phyloP scores from a whole-genome alignment of 2,113 vertebrate genomes.

The Microcebus griseorufus region DNA sequence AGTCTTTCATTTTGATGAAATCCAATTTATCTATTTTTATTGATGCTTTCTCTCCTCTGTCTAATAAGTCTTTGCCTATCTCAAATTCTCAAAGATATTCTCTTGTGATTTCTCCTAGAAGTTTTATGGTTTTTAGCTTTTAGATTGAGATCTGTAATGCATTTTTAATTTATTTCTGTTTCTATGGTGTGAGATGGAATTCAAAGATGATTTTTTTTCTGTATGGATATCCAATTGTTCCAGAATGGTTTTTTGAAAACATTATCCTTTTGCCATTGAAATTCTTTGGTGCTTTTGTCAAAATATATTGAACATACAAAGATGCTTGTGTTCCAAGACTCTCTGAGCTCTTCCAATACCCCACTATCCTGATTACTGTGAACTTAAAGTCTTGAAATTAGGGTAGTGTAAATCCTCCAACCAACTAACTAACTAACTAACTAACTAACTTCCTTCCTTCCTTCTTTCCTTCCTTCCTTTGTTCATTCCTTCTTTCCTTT shows the following conservation, averaged over 20 bases:
- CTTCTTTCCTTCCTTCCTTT: background rate
- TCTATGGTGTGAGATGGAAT: background rate
- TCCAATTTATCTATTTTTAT: background rate
- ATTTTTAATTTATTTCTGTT: conserved; percentile 14
- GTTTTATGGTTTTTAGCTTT: background rate
- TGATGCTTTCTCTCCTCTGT: background rate
- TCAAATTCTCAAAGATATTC: background rate
- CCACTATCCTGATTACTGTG: background rate
- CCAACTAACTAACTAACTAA: too few species aligned
- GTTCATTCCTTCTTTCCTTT: too few species aligned
- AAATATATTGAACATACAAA: background rate
- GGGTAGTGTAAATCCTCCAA: background rate
- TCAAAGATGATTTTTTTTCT: conserved; percentile 27
- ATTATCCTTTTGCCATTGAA: background rate
- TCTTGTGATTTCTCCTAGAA: background rate
- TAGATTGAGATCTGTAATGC: background rate
- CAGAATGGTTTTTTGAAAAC: conserved; percentile 27
- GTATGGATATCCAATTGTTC: background rate
- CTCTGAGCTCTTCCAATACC: background rate
- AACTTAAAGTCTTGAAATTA: background rate
- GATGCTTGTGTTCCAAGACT: background rate
- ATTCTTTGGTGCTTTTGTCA: background rate
- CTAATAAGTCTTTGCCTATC: conserved; percentile 1
- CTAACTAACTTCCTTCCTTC: too few species aligned
- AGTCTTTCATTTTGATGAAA: conserved; percentile 34